Evolutionary conservation across 1,140 invertebrate genomes (phyloP), one percentile per base, ranked within the genome.

Genomic region (Battus philenor): DNA sequence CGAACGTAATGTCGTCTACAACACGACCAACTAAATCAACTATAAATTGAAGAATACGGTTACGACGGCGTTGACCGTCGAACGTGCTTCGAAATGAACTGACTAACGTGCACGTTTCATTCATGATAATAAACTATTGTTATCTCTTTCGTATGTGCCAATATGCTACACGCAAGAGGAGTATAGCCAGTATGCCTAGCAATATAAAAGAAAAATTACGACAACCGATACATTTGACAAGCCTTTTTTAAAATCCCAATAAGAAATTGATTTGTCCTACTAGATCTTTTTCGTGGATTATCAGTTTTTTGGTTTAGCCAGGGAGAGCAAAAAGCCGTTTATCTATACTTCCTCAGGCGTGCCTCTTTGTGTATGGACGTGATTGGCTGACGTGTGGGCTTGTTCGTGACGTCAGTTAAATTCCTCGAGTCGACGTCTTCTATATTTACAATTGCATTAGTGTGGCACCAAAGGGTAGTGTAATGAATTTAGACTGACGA

Each of bases 321-420:
- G 2, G 9, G 9, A 15, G n/a, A 17, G 13, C 10, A n/a, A 18
- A 33, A 31, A 24, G 26, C 13, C 50, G 47, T 57, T 68, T 74
- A 69, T 71, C 64, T 54, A 17, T 53, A 53, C 41, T 59, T 61
- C 50, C 54, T 59, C 51, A 51, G 77, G 52, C 76, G 72, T 61
- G 70, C 76, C 80, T 76, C 68, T 70, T 46, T 46, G 58, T 71
- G 65, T 69, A 49, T 46, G 59, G 56, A 53, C 74, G 53, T 74
- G 74, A 85, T 85, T 85, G 80, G 80, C 47, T 59, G 61, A 56
- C 60, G 73, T 71, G 80, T 82, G 78, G 80, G 80, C 80, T 82
- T 78, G 78, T 50, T 80, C 70, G 48, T 78, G 78, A 81, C 80
- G 80, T 85, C 71, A 82, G 47, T 53, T 41, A 58, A 70, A 81